phyloP scores from a whole-genome alignment of 2,888 invertebrate genomes.

The Cheilosia urbana region DNA sequence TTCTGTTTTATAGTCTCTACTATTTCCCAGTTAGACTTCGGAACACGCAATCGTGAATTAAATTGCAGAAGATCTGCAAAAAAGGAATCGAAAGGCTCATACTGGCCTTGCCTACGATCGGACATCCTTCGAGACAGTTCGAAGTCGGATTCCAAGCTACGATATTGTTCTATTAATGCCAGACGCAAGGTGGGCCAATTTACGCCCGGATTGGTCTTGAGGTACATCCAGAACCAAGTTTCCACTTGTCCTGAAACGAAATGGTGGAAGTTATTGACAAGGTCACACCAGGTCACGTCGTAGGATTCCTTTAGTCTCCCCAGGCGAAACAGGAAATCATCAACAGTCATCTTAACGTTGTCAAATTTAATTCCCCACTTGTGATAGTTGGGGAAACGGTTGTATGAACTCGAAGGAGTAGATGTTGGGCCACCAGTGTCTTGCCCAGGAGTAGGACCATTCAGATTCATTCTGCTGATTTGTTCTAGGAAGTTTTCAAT shows the following conservation, averaged over 20 bases:
- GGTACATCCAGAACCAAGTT: constrained; percentile 5
- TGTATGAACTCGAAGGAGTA: background rate
- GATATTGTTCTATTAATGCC: background rate
- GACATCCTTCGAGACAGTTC: background rate
- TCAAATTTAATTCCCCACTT: constrained; percentile 12
- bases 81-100: background rate
- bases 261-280: background rate
- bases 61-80: background rate
- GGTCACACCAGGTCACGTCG: background rate
- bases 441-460: background rate
- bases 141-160: background rate
- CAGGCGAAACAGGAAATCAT: background rate
- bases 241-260: background rate
- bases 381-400: background rate
- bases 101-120: background rate
- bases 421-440: too few species aligned
- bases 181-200: background rate
- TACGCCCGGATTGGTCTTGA: background rate
- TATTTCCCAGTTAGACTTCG: background rate
- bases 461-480: background rate
- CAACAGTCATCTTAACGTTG: background rate
- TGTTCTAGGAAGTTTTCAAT: background rate
- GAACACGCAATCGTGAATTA: background rate
- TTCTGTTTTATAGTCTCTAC: background rate
- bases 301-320: background rate